phyloP scores from a whole-genome alignment of 1,140 invertebrate genomes.

The Aphaenogaster rudis region DNA sequence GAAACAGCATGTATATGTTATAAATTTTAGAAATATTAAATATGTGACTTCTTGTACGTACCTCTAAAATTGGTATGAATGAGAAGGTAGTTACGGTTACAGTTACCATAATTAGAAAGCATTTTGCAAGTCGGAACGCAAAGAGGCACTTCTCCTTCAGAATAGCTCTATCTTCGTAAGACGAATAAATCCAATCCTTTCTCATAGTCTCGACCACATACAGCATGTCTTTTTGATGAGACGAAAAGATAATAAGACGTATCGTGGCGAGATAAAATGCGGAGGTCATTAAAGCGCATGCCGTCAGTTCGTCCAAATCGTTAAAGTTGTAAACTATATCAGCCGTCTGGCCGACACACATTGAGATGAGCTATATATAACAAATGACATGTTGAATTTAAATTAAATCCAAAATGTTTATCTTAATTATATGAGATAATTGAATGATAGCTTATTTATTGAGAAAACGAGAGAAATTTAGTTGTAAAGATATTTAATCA shows the following conservation, averaged over 20 bases:
- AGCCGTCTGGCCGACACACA: constrained; percentile 26
- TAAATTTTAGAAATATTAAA: background rate
- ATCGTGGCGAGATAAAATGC: constrained; percentile 70
- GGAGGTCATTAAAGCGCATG: constrained; percentile 69
- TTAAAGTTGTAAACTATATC: constrained; percentile 68
- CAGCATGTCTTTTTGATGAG: constrained; percentile 70
- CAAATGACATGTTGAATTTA: background rate
- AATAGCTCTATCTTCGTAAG: constrained; percentile 64
- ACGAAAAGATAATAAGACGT: constrained; percentile 67
- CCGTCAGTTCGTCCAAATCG: constrained; percentile 77
- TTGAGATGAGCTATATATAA: constrained; percentile 25
- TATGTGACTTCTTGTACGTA: constrained; percentile 50
- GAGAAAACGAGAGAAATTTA: background rate
- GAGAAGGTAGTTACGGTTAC: constrained; percentile 60
- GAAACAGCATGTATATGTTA: background rate
- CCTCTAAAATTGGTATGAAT: constrained; percentile 73
- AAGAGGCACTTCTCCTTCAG: constrained; percentile 73
- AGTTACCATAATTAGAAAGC: constrained; percentile 74
- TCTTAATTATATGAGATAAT: background rate
- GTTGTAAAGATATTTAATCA: background rate
- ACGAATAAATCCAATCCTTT: constrained; percentile 72
- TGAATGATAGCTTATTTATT: background rate
- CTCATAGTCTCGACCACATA: constrained; percentile 77
- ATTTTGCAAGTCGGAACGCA: constrained; percentile 74
- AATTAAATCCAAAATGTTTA: background rate